Percentiles rank a stretch among this genome's conserved stretches.
Evolutionary conservation across 2,113 vertebrate genomes (phyloP).

Genomic region (Xiphias gladius): DNA sequence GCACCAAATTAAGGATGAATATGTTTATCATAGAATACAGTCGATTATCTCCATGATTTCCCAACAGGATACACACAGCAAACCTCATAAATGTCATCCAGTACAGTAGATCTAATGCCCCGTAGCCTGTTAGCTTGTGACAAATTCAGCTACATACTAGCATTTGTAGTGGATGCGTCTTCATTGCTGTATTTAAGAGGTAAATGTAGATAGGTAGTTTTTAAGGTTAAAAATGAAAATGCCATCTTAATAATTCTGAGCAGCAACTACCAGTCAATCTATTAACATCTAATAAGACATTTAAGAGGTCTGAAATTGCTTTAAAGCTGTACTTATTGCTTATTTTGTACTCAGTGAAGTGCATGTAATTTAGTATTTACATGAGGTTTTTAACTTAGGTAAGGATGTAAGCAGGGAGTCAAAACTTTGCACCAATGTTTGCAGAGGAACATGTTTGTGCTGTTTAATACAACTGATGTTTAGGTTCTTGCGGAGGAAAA

Average conservation of each 20-base stretch:
- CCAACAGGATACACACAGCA: not conserved
- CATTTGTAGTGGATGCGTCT: not conserved
- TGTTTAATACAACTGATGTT: not conserved
- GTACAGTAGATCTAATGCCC: too few species aligned
- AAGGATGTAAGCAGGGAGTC: slow-evolving; percentile 9
- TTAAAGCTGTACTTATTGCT: not conserved
- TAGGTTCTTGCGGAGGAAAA: not conserved
- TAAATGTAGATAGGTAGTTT: not conserved
- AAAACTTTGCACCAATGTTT: not conserved
- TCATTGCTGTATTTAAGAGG: not conserved
- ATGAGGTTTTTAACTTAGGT: slow-evolving; percentile 16
- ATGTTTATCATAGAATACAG: not conserved
- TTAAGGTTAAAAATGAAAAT: not conserved
- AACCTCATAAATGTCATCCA: not conserved
- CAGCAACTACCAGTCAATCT: not conserved
- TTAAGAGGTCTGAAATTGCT: not conserved
- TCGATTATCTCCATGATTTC: not conserved
- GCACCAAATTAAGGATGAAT: not conserved
- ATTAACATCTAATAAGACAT: not conserved
- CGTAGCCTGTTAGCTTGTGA: not conserved
- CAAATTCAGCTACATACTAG: not conserved
- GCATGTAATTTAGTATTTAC: slow-evolving; percentile 25
- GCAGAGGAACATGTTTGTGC: not conserved
- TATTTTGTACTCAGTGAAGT: not conserved
- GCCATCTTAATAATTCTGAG: not conserved